Percentiles rank a stretch among this genome's conserved stretches.
Conservation (phyloP, 2,888 invertebrate genomes). For the Ditylenchus weischeri region DNA sequence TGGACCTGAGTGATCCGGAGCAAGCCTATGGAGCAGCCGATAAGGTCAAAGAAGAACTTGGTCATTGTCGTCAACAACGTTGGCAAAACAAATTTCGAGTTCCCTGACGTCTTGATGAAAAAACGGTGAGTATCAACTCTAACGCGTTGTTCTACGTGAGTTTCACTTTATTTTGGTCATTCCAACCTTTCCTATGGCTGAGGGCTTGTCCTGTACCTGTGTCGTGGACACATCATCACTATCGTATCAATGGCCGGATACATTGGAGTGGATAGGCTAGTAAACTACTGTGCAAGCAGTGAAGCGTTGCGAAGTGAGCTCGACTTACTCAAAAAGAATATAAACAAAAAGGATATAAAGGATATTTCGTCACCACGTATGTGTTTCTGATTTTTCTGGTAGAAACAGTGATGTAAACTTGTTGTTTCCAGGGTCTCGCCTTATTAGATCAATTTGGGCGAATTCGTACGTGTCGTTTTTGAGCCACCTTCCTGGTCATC, state of each 20-base stretch:
- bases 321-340: conserved; percentile 54
- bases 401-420: conserved; percentile 65
- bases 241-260: conserved; percentile 78
- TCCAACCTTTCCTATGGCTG: too few species aligned
- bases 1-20: conserved; percentile 77
- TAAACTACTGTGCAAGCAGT: conserved; percentile 87
- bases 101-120: conserved; percentile 78
- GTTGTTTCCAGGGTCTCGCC: conserved; percentile 72
- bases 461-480: conserved; percentile 83
- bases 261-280: conserved; percentile 69
- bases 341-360: too few species aligned
- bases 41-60: conserved; percentile 68
- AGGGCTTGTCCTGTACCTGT: not conserved
- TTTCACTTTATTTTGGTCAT: not conserved
- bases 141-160: conserved; percentile 85
- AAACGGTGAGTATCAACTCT: conserved; percentile 83
- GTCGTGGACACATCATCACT: conserved; percentile 82
- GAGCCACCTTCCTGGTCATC: conserved; percentile 64
- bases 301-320: conserved; percentile 78
- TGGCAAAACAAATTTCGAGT: conserved; percentile 77
- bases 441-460: conserved; percentile 92
- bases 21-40: conserved; percentile 69
- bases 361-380: conserved; percentile 76
- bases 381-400: conserved; percentile 59
- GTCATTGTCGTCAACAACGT: conserved; percentile 86